Conservation (phyloP, 2,888 invertebrate species). For the Gnatocerus cornutus region DNA sequence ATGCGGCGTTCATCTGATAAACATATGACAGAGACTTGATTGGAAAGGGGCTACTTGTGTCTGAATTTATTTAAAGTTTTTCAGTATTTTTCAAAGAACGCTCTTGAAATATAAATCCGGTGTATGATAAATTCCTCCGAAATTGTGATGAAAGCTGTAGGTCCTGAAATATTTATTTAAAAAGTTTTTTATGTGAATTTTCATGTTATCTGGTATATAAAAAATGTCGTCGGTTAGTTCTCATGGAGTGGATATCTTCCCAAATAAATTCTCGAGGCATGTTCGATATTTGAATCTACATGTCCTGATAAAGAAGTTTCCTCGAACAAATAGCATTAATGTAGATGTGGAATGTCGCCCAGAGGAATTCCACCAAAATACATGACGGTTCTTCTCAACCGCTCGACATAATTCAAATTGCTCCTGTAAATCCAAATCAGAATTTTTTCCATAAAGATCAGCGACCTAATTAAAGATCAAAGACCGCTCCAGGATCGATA, state of each 20-base stretch:
- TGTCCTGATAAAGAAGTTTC: conserved; percentile 58
- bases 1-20: too few relatives aligned
- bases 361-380: conserved; percentile 50
- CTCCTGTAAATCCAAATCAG: conserved; percentile 8
- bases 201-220: conserved; percentile 15
- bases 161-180: background rate
- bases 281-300: conserved; percentile 42
- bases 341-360: conserved; percentile 56
- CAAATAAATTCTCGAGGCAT: conserved; percentile 34
- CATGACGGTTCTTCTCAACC: conserved; percentile 36
- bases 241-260: background rate
- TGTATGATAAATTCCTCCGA: conserved; percentile 2
- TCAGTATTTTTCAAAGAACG: too few relatives aligned
- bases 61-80: too few relatives aligned
- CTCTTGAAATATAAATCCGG: background rate
- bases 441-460: conserved; percentile 19
- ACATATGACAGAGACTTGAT: too few relatives aligned
- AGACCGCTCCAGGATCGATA: conserved; percentile 33
- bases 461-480: conserved; percentile 40
- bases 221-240: conserved; percentile 9
- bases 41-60: too few relatives aligned
- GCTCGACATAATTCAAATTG: conserved; percentile 43
- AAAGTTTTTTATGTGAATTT: conserved; percentile 7
- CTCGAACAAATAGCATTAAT: conserved; percentile 58
- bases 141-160: background rate